Evolutionary conservation across 2,113 vertebrate species (phyloP).

Genomic region (Polypterus bichir): DNA sequence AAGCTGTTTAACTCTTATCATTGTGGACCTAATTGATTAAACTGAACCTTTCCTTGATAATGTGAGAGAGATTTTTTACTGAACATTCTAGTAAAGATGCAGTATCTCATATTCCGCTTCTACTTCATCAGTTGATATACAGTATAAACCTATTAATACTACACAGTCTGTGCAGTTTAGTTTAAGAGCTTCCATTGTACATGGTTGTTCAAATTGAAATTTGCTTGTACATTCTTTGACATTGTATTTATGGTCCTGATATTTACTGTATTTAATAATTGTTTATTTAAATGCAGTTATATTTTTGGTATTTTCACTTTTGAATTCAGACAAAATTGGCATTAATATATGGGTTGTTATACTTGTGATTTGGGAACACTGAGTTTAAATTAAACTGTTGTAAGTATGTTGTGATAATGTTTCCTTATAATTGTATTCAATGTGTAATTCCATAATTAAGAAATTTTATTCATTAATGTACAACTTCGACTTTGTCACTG

Average conservation of each 20-base stretch:
- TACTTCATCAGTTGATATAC: too few species aligned
- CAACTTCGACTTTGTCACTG: too few species aligned
- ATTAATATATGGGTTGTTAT: constrained; percentile 41
- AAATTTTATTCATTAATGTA: too few species aligned
- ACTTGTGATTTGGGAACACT: constrained; percentile 26
- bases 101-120: too few species aligned
- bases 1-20: too few species aligned
- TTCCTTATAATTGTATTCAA: constrained; percentile 10
- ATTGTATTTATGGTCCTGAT: constrained; percentile 7
- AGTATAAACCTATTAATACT: too few species aligned
- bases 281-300: constrained; percentile 8
- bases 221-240: constrained; percentile 1
- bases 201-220: constrained; percentile 9
- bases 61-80: too few species aligned
- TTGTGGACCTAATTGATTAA: too few species aligned
- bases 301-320: constrained; percentile 44
- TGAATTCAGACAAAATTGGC: constrained; percentile 40
- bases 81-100: too few species aligned
- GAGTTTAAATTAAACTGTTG: constrained; percentile 29
- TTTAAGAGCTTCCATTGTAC: constrained; percentile 1
- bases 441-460: neutral
- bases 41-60: too few species aligned
- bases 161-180: too few species aligned
- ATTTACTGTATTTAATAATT: constrained; percentile 10
- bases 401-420: constrained; percentile 26